A percentile compares a stretch with the other conserved stretches of the same genome.
Conservation (phyloP, 1,140 invertebrate genomes). For the Papilio polyxenes region DNA sequence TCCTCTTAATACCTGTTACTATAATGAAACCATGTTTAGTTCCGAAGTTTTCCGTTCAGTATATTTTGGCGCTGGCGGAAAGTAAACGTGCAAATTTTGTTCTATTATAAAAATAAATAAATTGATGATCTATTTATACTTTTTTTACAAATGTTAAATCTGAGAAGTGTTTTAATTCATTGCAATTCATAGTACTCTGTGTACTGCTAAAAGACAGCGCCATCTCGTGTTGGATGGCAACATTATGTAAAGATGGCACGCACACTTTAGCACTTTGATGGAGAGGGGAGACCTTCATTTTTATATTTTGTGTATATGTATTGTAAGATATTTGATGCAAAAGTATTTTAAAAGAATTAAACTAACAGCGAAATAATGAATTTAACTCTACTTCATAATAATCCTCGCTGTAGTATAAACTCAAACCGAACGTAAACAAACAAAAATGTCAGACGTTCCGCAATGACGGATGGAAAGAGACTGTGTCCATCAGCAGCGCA, state of each 20-base stretch:
- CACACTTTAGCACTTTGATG: conserved; percentile 45
- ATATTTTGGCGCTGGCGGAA: conserved; percentile 44
- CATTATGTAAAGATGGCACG: conserved; percentile 49
- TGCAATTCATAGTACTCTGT: background rate
- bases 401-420: too few relatives aligned
- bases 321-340: too few relatives aligned
- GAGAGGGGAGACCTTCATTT: background rate
- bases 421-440: too few relatives aligned
- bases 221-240: conserved; percentile 69
- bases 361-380: too few relatives aligned
- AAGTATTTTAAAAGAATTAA: too few relatives aligned
- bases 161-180: background rate
- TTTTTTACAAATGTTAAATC: background rate
- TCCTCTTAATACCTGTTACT: background rate
- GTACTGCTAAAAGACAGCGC: conserved; percentile 49
- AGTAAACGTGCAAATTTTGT: background rate
- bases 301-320: conserved; percentile 30
- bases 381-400: too few relatives aligned
- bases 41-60: conserved; percentile 58
- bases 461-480: too few relatives aligned
- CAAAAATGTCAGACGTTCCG: too few relatives aligned
- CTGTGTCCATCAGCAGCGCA: too few relatives aligned
- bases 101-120: background rate
- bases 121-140: background rate
- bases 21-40: conserved; percentile 52